Evolutionary conservation across 2,797 vertebrate species (phyloP), one percentile per base, ranked within the genome.

Genomic region (Morelia viridis): DNA sequence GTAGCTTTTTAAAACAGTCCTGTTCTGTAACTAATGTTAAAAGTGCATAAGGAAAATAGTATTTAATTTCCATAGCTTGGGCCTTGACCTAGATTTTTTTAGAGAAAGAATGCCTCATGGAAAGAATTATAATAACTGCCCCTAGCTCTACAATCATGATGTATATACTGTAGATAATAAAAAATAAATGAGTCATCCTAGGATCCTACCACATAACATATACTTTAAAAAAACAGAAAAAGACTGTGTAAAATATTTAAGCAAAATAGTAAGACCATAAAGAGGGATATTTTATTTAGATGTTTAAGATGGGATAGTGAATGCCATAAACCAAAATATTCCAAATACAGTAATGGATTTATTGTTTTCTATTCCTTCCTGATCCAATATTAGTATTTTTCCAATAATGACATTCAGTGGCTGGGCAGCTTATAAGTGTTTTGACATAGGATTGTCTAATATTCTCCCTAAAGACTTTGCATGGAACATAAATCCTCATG

Each of bases 381-480:
- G 90, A 56, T 89, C 76, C 71, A 80, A 26, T 46, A 86, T 87
- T 88, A 57, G 91, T 95, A 95, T 90, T 94, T 96, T 96, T 93
- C 89, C 76, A 92, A 61, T 87, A 90, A 93, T 58, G 41, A 85
- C 93, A 19, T 87, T 91, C 80, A 92, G 58, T 91, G 2, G 35
- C 90, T 91, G 95, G 94, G 92, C 88, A 94, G 64, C 35, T 95
- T 95, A 94, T 92, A 71, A 94, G 85, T 92, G 90, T 94, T 95
- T 96, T 96, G 93, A 93, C 94, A 96, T 85, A 64, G 95, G 94
- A 62, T 41, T 85, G 90, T 87, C 92, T 94, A 92, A 83, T 97
- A 94, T 92, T 96, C 96, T 96, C 94, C 95, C 94, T 96, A 94
- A 95, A 96, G 94, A 96, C 96, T 91, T 88, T 60, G 76, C 88